These are phyloP conservation scores for Andrena chrysosceles DNA, from an alignment of 2,888 invertebrate species.

Conservation along the genomic window DNA sequence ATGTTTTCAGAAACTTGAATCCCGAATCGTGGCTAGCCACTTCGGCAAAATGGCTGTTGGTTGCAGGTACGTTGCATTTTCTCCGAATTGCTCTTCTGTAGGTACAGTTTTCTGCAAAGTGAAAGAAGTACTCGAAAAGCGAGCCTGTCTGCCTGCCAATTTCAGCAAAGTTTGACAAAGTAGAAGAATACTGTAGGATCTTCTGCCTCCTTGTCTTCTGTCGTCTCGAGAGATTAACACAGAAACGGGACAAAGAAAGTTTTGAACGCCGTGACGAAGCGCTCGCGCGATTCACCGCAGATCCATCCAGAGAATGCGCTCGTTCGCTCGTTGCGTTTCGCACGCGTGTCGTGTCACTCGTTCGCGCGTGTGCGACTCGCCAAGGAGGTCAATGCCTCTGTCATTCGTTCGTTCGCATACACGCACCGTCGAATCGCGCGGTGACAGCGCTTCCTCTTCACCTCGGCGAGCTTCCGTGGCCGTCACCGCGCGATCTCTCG, in stretches of 20 bases:
- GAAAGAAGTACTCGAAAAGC: too few relatives aligned
- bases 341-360: slow-evolving; percentile 39
- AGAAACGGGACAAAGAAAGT: neutral
- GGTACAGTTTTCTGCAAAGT: too few relatives aligned
- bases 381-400: slow-evolving; percentile 79
- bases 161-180: too few relatives aligned
- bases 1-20: too few relatives aligned
- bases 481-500: neutral
- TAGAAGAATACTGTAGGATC: too few relatives aligned
- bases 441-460: slow-evolving; percentile 38
- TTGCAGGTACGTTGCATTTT: too few relatives aligned
- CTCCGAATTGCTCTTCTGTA: too few relatives aligned
- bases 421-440: slow-evolving; percentile 4
- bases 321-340: slow-evolving; percentile 19
- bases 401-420: slow-evolving; percentile 66
- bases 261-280: neutral
- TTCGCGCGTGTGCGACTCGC: slow-evolving; percentile 60
- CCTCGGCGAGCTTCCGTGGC: slow-evolving; percentile 25
- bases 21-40: too few relatives aligned
- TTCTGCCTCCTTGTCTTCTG: too few relatives aligned
- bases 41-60: too few relatives aligned
- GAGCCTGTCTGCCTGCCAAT: too few relatives aligned
- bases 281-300: neutral
- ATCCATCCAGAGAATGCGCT: neutral
- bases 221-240: neutral